Evolutionary conservation across 2,113 vertebrate species (phyloP), one percentile per base, ranked within the genome.

Genomic region (Onychostoma macrolepis): DNA sequence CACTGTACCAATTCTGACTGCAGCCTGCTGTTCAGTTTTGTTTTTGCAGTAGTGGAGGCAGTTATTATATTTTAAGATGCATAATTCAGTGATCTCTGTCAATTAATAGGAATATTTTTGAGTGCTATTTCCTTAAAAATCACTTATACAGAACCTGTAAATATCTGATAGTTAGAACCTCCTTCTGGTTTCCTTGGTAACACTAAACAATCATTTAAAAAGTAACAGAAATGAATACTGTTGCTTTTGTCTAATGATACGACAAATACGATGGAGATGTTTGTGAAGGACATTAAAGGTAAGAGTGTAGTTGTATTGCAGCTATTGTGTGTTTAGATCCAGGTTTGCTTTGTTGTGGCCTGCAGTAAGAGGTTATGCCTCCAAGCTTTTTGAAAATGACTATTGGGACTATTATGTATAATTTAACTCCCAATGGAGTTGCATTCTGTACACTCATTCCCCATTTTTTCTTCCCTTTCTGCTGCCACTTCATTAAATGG

Each of bases 141-240:
- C 67, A 9, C 15, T 36, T 21, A 21, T 33, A 43, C 38, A 38
- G 38, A 38, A 38, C 38, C 10, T 45, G 11, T 45, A 71, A 41
- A 74, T 38, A 13, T 71, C 21, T 43, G 21, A 69, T 10, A n/a
- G 11, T 28, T 48, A 77, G 41, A 45, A 11, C 13, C 24, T 28
- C 6, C 84, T 85, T 88, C 15, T 21, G 0, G 85, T 91, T 88
- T 78, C 89, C 43, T 11, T 26, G 85, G 82, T 75, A 81, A 85
- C 78, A 56, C 53, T 76, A 58, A 88, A 90, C 79, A 77, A 56
- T 50, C 0, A 84, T 88, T 89, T 85, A 69, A 89, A 88, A 33
- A 87, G 74, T 76, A 89, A 80, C 85, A 78, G 28, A 79, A 72
- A 67, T 21, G 24, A 65, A 13, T 21, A 30, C 28, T 65, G 77